Evolutionary conservation across 2,113 vertebrate species (phyloP).

Genomic region (Struthidea cinerea): DNA sequence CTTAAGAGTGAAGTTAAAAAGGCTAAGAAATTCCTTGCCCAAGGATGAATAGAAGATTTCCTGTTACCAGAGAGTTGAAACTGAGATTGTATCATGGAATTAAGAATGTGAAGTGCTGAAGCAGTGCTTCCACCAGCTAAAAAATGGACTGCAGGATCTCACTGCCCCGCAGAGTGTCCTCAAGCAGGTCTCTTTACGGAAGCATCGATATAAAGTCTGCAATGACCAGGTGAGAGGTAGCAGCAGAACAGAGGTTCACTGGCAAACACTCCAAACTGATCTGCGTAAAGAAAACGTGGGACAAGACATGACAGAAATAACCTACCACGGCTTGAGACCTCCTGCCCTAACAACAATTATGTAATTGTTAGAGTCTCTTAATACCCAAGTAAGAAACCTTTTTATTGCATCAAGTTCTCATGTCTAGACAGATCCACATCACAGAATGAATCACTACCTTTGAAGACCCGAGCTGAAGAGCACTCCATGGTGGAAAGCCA

Average conservation of each 20-base stretch:
- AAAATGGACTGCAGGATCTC: neutral
- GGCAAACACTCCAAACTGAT: neutral
- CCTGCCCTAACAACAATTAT: neutral
- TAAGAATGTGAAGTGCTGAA: neutral
- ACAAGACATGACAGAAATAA: neutral
- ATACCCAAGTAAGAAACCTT: slow-evolving; percentile 1
- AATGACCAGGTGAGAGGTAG: neutral
- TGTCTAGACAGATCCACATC: slow-evolving; percentile 47
- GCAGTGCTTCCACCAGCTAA: neutral
- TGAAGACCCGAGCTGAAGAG: slow-evolving; percentile 24
- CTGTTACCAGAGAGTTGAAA: neutral
- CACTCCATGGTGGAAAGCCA: neutral
- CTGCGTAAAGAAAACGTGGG: neutral
- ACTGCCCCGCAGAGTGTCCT: neutral
- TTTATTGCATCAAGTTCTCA: slow-evolving; percentile 26
- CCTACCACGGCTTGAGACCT: neutral
- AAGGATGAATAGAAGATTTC: neutral
- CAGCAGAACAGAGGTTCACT: neutral
- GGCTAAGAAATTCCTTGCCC: neutral
- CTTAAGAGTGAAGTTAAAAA: neutral
- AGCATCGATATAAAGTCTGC: neutral
- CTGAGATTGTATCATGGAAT: neutral
- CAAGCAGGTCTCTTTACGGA: neutral
- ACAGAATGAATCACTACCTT: slow-evolving; percentile 31
- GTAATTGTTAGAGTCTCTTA: neutral